Evolutionary conservation across 2,113 vertebrate genomes (phyloP), one percentile per base, ranked within the genome.

Genomic region (Carollia perspicillata): DNA sequence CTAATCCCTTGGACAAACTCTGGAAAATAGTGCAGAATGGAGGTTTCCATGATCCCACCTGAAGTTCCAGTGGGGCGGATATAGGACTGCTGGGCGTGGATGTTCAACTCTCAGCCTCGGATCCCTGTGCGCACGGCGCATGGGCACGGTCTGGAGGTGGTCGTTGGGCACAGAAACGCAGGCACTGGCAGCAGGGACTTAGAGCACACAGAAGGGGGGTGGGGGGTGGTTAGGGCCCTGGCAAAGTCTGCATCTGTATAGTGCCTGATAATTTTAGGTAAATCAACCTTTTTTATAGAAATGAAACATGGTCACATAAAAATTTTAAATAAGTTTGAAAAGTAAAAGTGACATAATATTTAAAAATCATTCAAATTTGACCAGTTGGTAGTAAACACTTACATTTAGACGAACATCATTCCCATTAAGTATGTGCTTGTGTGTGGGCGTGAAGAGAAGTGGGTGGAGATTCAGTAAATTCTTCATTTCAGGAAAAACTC

Each of bases 401-500:
- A 85, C 4, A 12, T 84, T 71, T 42, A 47, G 6, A 33, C 18
- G 22, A 60, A 53, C 0, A 55, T 22, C 23, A 16, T 58, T 37
- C 10, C 4, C 1, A 0, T 18, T 51, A 66, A 78, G 23, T 37
- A 13, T 65, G 10, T 78, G 4, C 7, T 4, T 83, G 30, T 42
- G 42, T 42, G 14, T 42, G 18, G 30, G 23, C 14, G 6, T 85
- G 58, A 60, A 60, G 14, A 75, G 42, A 75, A 28, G 9, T 0
- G 28, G 26, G 12, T 13, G 60, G 60, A 71, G 35, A 42, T 28
- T 90, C 20, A 40, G 40, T 51, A 42, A 85, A 17, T 60, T 58
- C 26, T 71, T 80, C 42, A 28, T 90, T 94, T 78, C 30, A 35
- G 49, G 28, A 84, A 66, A 53, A 75, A 65, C 4, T 51, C 91